Percentiles rank a stretch among this genome's conserved stretches.
These are phyloP conservation scores for Pandemis heparana DNA, from an alignment of 2,888 invertebrate genomes.

Conservation along the genomic window DNA sequence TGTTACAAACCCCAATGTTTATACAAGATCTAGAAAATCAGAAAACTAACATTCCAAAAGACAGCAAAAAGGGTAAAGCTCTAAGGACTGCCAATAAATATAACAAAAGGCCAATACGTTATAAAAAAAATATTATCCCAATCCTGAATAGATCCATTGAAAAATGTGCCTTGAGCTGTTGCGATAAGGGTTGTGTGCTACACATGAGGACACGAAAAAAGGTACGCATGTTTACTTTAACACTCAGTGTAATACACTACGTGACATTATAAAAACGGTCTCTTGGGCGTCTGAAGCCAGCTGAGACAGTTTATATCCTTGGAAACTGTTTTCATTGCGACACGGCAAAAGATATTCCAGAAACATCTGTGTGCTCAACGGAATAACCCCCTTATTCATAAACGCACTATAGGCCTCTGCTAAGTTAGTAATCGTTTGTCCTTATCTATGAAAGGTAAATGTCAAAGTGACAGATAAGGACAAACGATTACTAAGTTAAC, in stretches of 20 bases:
- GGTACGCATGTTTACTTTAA: constrained; percentile 44
- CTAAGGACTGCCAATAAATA: constrained; percentile 26
- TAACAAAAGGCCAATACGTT: constrained; percentile 27
- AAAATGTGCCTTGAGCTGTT: not conserved
- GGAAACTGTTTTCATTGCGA: not conserved
- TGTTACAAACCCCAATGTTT: too few relatives aligned
- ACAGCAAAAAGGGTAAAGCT: not conserved
- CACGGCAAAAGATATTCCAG: not conserved
- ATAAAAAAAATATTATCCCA: constrained; percentile 29
- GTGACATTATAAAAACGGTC: constrained; percentile 45
- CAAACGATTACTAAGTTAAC: too few relatives aligned
- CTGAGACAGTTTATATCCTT: constrained; percentile 32
- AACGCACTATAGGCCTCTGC: too few relatives aligned
- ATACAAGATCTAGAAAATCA: constrained; percentile 5
- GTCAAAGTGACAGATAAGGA: too few relatives aligned
- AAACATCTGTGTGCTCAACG: not conserved
- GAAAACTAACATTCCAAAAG: constrained; percentile 1
- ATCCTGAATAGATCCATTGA: not conserved
- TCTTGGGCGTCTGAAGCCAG: constrained; percentile 29
- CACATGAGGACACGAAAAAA: constrained; percentile 41
- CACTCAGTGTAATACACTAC: constrained; percentile 43
- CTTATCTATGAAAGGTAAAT: too few relatives aligned
- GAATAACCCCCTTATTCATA: too few relatives aligned
- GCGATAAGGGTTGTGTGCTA: constrained; percentile 15
- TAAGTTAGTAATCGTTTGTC: too few relatives aligned